A percentile compares a stretch with the other conserved stretches of the same genome.
Evolutionary conservation across 2,888 invertebrate species (phyloP).

Genomic region (Chromoteleia sp.): DNA sequence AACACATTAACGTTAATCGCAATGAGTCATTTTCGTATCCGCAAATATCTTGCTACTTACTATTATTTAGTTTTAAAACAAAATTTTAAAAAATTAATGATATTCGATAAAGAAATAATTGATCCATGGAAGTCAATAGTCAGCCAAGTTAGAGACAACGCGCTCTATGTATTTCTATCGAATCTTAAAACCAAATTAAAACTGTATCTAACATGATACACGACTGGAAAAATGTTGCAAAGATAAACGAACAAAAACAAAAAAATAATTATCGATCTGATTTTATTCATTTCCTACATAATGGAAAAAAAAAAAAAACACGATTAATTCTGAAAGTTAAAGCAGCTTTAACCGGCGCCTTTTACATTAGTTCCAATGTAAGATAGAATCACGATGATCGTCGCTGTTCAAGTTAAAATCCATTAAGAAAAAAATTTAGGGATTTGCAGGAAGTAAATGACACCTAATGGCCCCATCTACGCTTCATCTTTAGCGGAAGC

Average conservation of each 20-base stretch:
- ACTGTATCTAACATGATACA: no score
- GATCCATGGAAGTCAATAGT: constrained; percentile 53
- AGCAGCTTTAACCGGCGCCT: not conserved
- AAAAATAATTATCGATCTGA: not conserved
- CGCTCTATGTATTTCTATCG: not conserved
- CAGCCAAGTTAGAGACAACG: constrained; percentile 34
- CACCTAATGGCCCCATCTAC: constrained; percentile 8
- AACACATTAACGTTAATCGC: constrained; percentile 34
- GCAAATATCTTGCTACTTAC: not conserved
- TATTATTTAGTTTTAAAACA: not conserved
- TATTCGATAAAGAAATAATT: constrained; percentile 15
- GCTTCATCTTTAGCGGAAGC: constrained; percentile 79
- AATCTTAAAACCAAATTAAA: constrained; percentile 23
- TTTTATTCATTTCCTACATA: not conserved
- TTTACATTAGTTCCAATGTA: not conserved
- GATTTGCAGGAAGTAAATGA: no score
- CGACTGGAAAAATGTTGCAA: no score
- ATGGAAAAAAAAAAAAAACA: not conserved
- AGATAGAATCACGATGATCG: not conserved
- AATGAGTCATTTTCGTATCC: constrained; percentile 9
- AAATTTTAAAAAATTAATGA: not conserved
- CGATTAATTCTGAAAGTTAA: not conserved
- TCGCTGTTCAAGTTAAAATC: not conserved
- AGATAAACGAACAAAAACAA: not conserved
- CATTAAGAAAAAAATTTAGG: not conserved